These are phyloP conservation scores for Tetramorium simillimum DNA, from an alignment of 1,140 invertebrate species.

Conservation along the genomic window DNA sequence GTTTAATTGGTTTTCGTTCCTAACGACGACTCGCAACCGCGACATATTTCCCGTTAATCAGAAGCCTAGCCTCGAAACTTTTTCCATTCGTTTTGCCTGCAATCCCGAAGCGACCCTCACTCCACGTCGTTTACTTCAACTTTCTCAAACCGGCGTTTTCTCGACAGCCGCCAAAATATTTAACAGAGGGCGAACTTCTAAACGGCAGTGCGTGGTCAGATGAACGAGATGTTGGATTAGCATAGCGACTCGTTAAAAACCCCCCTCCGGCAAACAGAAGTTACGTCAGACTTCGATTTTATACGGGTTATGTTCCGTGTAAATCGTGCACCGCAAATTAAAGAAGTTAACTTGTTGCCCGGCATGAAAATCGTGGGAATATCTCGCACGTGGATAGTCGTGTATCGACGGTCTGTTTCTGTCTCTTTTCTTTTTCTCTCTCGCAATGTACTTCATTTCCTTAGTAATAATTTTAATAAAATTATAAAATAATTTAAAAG, in stretches of 20 bases:
- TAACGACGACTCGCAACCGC: conserved; percentile 59
- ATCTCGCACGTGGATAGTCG: no score
- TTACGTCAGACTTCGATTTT: background rate
- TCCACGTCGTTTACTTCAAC: conserved; percentile 66
- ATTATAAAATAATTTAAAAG: background rate
- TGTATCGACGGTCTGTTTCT: background rate
- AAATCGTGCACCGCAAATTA: conserved; percentile 34
- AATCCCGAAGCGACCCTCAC: conserved; percentile 26
- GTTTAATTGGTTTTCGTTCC: conserved; percentile 68
- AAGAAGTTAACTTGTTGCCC: background rate
- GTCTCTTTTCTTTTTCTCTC: no score
- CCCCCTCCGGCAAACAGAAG: background rate
- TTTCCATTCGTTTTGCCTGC: conserved; percentile 68
- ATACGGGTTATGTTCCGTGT: background rate
- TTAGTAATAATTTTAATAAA: background rate
- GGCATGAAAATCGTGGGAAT: background rate
- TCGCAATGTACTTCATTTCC: background rate
- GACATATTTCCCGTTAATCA: conserved; percentile 75
- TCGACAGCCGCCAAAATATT: conserved; percentile 68
- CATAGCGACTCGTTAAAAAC: conserved; percentile 60
- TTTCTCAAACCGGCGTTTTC: conserved; percentile 62
- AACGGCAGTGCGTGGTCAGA: background rate
- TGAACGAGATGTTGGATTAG: conserved; percentile 53
- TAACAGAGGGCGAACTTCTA: conserved; percentile 63
- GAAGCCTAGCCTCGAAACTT: conserved; percentile 63